Evolutionary conservation across 2,888 invertebrate genomes (phyloP), one percentile per base, ranked within the genome.

Genomic region (Cerceris rybyensis): DNA sequence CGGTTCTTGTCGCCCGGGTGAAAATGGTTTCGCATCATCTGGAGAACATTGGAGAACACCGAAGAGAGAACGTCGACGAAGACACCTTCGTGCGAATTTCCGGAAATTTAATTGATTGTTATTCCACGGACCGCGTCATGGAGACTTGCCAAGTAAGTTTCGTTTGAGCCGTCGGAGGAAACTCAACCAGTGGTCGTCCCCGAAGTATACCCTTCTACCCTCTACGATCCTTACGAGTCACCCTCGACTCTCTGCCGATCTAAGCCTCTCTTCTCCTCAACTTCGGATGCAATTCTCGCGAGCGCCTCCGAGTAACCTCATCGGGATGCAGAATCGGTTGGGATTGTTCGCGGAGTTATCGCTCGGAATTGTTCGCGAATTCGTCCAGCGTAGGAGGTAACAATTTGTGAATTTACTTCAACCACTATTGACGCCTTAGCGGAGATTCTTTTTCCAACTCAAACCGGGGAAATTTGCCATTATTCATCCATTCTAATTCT

Each of bases 81-180:
- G 39, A 39, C 17, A 66, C 52, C 70, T 42, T 58, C 28, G n/a
- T 4, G 66, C 74, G 71, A 79, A 79, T 79, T 83, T 78, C 77
- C 75, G 70, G 55, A 64, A 77, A 86, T 87, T 80, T 83, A 81
- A 87, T 87, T 85, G 82, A 86, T 86, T 82, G 82, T 79, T 82
- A 84, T 84, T 80, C 84, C 84, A 70, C 63, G 75, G 63, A 59
- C 55, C 73, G 70, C 61, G 60, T 43, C 73, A 66, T 82, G 82
- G 82, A 81, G 80, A 84, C 78, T 84, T 82, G 84, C 82, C 77
- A 81, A 84, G 78, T 77, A 84, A 84, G 82, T 84, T 84, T 84
- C 78, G 76, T 76, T 78, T 55, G 75, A 75, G 61, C 54, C 58
- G 68, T 78, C 71, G 66, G 66, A 76, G 67, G 82, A 82, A 82